Evolutionary conservation across 1,140 invertebrate genomes (phyloP).

Genomic region (Luehdorfia chinensis): DNA sequence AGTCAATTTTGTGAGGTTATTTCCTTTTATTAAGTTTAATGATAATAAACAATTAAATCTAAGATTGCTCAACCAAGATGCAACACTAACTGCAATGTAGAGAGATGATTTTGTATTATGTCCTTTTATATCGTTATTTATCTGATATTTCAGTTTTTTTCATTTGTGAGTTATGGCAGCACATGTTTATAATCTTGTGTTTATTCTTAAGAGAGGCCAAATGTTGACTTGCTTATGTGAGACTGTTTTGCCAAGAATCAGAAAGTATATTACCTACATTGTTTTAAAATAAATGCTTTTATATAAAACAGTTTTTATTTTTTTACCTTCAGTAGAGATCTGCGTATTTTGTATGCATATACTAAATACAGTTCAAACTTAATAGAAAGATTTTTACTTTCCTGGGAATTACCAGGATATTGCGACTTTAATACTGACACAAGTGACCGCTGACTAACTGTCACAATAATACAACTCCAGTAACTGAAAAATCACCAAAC

Average conservation of each 20-base stretch:
- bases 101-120: slow-evolving; percentile 60
- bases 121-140: slow-evolving; percentile 69
- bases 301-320: slow-evolving; percentile 53
- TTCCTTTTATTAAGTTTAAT: slow-evolving; percentile 71
- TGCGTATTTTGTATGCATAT: no score
- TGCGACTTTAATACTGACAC: no score
- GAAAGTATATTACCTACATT: slow-evolving; percentile 77
- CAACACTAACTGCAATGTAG: slow-evolving; percentile 67
- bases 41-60: slow-evolving; percentile 63
- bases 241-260: slow-evolving; percentile 77
- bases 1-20: slow-evolving; percentile 74
- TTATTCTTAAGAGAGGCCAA: slow-evolving; percentile 76
- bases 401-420: no score
- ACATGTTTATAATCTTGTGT: slow-evolving; percentile 74
- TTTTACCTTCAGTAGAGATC: neutral
- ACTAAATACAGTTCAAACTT: no score
- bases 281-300: slow-evolving; percentile 78
- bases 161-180: slow-evolving; percentile 72
- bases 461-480: no score
- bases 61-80: slow-evolving; percentile 70
- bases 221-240: slow-evolving; percentile 77
- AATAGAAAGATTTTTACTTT: no score
- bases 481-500: no score
- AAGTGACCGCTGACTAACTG: no score
- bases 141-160: slow-evolving; percentile 68